Conservation (phyloP, 2,888 invertebrate species). For the Lysandra coridon region DNA sequence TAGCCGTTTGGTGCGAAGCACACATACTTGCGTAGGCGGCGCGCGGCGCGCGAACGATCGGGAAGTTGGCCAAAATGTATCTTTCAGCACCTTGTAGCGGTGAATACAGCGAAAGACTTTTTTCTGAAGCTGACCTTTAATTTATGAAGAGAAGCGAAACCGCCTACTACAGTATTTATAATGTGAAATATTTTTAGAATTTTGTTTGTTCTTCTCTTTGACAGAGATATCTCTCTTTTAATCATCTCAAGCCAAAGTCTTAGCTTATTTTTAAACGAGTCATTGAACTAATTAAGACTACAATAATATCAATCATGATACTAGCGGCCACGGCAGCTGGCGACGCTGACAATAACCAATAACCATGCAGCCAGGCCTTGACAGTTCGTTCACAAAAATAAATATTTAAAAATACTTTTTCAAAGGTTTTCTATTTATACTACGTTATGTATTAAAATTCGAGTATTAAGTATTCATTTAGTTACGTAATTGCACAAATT, state of each 20-base stretch:
- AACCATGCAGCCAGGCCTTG: too few species aligned
- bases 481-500: too few species aligned
- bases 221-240: not conserved
- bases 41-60: too few species aligned
- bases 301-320: constrained; percentile 14
- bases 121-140: too few species aligned
- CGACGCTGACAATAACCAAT: not conserved
- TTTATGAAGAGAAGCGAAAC: too few species aligned
- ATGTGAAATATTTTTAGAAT: not conserved
- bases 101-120: too few species aligned
- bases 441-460: not conserved
- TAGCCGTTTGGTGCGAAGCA: too few species aligned
- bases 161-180: too few species aligned
- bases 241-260: not conserved
- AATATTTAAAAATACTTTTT: not conserved
- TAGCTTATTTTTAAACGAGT: not conserved
- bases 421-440: not conserved
- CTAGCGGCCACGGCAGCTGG: not conserved
- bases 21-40: too few species aligned
- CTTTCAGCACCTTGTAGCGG: too few species aligned
- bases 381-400: not conserved
- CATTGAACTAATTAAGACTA: constrained; percentile 13
- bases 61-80: too few species aligned
- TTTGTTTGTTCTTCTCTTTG: not conserved
- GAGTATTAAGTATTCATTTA: too few species aligned